phyloP scores from a whole-genome alignment of 1,140 invertebrate species.

The Meloidogyne chitwoodi region DNA sequence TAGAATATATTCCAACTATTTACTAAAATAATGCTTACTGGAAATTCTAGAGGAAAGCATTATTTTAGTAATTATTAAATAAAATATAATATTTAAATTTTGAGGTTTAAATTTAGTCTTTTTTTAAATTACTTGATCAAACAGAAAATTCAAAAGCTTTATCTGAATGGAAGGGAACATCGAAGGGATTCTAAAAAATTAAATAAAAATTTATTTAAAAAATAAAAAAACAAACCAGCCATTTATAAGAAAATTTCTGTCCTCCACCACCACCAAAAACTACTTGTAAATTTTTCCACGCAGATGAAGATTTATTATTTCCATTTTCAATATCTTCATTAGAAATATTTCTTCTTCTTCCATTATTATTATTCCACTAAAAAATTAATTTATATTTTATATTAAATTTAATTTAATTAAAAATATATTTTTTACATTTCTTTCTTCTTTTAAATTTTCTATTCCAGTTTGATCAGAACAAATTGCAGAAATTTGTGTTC shows the following conservation, averaged over 20 bases:
- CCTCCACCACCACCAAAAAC: slow-evolving; percentile 61
- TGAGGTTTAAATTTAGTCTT: too few species aligned
- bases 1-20: too few species aligned
- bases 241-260: slow-evolving; percentile 5
- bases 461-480: slow-evolving; percentile 93
- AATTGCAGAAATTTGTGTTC: slow-evolving; percentile 92
- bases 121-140: slow-evolving; percentile 23
- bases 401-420: too few species aligned
- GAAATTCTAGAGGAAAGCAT: too few species aligned
- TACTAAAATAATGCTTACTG: too few species aligned
- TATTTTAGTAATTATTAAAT: too few species aligned
- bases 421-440: not conserved
- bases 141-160: slow-evolving; percentile 59
- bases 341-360: not conserved
- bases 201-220: slow-evolving; percentile 36
- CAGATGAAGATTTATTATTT: not conserved
- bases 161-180: slow-evolving; percentile 46
- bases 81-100: too few species aligned
- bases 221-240: slow-evolving; percentile 60
- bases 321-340: not conserved
- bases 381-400: too few species aligned
- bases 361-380: not conserved
- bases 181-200: slow-evolving; percentile 59
- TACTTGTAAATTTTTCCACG: slow-evolving; percentile 61
- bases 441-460: slow-evolving; percentile 46